Evolutionary conservation across 2,113 vertebrate genomes (phyloP).

Genomic region (Cervus canadensis): DNA sequence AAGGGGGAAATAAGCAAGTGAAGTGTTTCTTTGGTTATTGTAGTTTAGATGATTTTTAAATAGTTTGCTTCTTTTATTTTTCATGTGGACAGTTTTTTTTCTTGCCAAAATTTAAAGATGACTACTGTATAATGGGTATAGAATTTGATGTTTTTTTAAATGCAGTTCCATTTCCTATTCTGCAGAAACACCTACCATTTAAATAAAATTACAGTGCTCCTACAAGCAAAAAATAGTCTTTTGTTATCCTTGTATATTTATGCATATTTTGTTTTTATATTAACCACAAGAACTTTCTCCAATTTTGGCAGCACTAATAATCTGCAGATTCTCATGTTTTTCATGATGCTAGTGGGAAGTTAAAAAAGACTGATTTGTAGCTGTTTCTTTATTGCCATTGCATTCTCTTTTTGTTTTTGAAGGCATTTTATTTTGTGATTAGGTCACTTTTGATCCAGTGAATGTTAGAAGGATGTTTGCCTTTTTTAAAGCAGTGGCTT

Average conservation of each 20-base stretch:
- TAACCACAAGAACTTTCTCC: slow-evolving; percentile 67
- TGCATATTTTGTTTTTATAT: slow-evolving; percentile 80
- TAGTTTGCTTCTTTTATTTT: slow-evolving; percentile 61
- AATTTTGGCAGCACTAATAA: slow-evolving; percentile 72
- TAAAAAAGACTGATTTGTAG: slow-evolving; percentile 55
- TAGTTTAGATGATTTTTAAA: slow-evolving; percentile 55
- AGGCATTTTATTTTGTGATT: slow-evolving; percentile 44
- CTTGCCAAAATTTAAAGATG: slow-evolving; percentile 68
- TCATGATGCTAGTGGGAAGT: slow-evolving; percentile 48
- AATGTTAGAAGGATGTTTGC: slow-evolving; percentile 16
- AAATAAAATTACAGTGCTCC: slow-evolving; percentile 81
- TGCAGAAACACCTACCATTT: slow-evolving; percentile 81
- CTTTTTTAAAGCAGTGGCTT: slow-evolving; percentile 37
- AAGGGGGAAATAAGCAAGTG: not conserved
- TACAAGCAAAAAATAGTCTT: slow-evolving; percentile 76
- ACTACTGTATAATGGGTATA: slow-evolving; percentile 65
- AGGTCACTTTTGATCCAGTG: slow-evolving; percentile 36
- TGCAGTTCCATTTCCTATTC: slow-evolving; percentile 74
- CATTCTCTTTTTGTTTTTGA: not conserved
- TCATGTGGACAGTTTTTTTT: slow-evolving; percentile 54
- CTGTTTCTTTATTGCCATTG: slow-evolving; percentile 25
- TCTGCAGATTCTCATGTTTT: slow-evolving; percentile 47
- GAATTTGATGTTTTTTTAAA: slow-evolving; percentile 74
- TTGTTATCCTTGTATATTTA: slow-evolving; percentile 78
- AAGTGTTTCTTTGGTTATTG: slow-evolving; percentile 61